These are phyloP conservation scores for Calliphora vomitoria DNA, from an alignment of 2,888 invertebrate species.

Conservation along the genomic window DNA sequence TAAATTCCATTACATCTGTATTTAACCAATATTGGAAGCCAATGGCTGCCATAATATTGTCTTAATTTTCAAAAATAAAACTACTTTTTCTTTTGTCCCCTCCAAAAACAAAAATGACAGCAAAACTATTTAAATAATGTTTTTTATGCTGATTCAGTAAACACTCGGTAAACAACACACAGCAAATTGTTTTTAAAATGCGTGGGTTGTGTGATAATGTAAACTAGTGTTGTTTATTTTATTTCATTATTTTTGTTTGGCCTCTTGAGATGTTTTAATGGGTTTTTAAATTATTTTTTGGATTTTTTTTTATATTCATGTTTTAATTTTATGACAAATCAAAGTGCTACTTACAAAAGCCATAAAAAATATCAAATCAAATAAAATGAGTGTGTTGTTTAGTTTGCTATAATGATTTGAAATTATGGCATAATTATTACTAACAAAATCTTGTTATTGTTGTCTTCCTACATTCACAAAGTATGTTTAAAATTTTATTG, in stretches of 20 bases:
- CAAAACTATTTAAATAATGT: slow-evolving; percentile 42
- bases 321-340: slow-evolving; percentile 49
- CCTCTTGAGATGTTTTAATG: slow-evolving; percentile 45
- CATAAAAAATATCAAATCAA: slow-evolving; percentile 9
- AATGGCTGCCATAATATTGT: slow-evolving; percentile 22
- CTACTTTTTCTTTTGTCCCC: slow-evolving; percentile 15
- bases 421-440: background rate
- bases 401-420: background rate
- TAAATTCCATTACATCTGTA: background rate
- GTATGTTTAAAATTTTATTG: slow-evolving; percentile 6
- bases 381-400: background rate
- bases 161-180: slow-evolving; percentile 30
- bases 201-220: slow-evolving; percentile 62
- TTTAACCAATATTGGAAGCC: background rate
- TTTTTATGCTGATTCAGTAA: slow-evolving; percentile 9
- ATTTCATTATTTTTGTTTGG: slow-evolving; percentile 3
- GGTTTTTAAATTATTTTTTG: slow-evolving; percentile 46
- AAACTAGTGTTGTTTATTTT: background rate
- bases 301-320: slow-evolving; percentile 4
- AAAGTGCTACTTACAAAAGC: slow-evolving; percentile 57
- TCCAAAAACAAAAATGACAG: slow-evolving; percentile 5
- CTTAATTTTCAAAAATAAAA: slow-evolving; percentile 13
- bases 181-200: background rate
- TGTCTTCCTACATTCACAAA: background rate
- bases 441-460: background rate